Evolutionary conservation across 2,797 vertebrate genomes (phyloP).

Genomic region (Platalea minor): DNA sequence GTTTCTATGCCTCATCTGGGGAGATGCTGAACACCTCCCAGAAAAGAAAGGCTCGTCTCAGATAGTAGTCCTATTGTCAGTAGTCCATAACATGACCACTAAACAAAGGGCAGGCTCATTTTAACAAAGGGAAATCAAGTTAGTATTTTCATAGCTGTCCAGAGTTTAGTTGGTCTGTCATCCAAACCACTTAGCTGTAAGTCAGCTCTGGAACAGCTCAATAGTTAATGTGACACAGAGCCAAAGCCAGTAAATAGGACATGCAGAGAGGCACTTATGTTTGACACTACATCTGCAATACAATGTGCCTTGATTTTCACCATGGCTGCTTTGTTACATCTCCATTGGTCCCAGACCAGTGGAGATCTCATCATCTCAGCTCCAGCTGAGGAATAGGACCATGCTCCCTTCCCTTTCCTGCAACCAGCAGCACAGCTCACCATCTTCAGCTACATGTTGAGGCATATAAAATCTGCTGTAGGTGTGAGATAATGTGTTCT

Average conservation of each 20-base stretch:
- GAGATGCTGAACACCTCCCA: background rate
- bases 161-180: background rate
- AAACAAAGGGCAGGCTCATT: background rate
- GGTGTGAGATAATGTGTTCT: background rate
- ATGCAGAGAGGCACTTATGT: background rate
- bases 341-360: background rate
- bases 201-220: background rate
- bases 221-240: background rate
- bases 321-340: background rate
- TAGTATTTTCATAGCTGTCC: background rate
- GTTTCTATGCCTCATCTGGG: background rate
- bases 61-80: background rate
- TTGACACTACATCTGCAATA: background rate
- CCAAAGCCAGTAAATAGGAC: background rate
- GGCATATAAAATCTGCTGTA: background rate
- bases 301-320: background rate
- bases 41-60: background rate
- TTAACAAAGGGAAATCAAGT: background rate
- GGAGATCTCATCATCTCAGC: background rate
- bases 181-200: background rate
- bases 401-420: background rate
- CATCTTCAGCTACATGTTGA: accelerated
- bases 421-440: background rate
- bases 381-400: background rate
- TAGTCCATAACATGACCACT: background rate